phyloP scores from a whole-genome alignment of 2,113 vertebrate genomes.

The Chinchilla lanigera region DNA sequence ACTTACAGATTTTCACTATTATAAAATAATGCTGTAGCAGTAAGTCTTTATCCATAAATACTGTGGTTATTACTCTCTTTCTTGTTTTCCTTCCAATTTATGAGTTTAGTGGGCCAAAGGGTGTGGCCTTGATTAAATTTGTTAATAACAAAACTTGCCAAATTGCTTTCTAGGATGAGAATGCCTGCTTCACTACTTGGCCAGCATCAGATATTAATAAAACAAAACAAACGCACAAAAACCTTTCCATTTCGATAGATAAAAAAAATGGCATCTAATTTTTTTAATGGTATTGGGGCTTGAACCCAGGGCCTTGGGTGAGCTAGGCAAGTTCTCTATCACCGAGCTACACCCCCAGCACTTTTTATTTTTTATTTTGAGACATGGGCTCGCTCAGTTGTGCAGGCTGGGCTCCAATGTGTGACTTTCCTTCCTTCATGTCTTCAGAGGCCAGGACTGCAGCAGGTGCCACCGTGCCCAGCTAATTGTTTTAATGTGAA shows the following conservation, averaged over 20 bases:
- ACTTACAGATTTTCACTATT: background rate
- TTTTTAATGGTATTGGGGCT: background rate
- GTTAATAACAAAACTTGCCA: slow-evolving; percentile 38
- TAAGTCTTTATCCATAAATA: background rate
- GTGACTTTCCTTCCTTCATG: background rate
- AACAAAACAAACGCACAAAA: background rate
- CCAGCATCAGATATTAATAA: slow-evolving; percentile 1
- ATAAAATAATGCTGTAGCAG: background rate
- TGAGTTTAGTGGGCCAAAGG: slow-evolving; percentile 15
- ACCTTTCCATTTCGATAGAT: background rate
- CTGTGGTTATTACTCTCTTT: background rate
- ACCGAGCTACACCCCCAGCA: background rate
- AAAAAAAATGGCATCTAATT: background rate
- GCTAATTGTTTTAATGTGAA: background rate
- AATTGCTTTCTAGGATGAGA: slow-evolving; percentile 40
- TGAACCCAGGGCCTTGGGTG: background rate
- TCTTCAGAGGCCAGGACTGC: background rate
- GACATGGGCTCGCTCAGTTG: background rate
- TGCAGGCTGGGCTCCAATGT: background rate
- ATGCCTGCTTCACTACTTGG: background rate
- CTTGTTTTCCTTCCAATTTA: slow-evolving; percentile 14
- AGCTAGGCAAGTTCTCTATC: background rate
- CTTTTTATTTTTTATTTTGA: background rate
- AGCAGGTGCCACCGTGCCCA: background rate
- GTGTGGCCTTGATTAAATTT: background rate